Conservation (phyloP, 1,140 invertebrate genomes). For the Cotesia typhae region DNA sequence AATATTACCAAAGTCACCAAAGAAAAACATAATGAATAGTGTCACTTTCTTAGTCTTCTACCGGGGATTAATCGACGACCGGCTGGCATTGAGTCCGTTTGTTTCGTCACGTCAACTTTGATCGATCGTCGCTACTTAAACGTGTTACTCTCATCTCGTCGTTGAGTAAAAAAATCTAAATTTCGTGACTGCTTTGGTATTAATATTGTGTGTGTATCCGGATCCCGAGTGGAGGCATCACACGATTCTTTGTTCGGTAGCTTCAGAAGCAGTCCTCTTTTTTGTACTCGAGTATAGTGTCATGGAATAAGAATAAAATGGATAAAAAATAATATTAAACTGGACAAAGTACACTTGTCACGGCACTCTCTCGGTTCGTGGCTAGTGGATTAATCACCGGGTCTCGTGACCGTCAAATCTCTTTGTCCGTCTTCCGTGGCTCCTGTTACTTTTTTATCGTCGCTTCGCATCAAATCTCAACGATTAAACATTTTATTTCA, state of each 20-base stretch:
- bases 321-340: constrained; percentile 52
- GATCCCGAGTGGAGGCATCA: no score
- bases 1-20: no score
- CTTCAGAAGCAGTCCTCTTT: background rate
- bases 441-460: constrained; percentile 16
- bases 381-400: constrained; percentile 53
- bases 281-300: background rate
- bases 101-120: constrained; percentile 11
- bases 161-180: background rate
- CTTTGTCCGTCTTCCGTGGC: constrained; percentile 49
- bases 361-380: constrained; percentile 46
- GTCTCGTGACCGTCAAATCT: constrained; percentile 48
- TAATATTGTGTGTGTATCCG: no score
- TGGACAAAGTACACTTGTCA: constrained; percentile 62
- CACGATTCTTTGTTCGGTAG: no score
- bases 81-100: background rate
- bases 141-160: background rate
- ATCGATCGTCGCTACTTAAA: constrained; percentile 8
- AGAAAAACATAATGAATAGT: no score
- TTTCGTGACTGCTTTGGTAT: constrained; percentile 3
- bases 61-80: background rate
- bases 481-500: constrained; percentile 4
- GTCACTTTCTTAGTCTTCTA: no score
- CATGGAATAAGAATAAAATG: background rate
- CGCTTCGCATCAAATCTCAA: constrained; percentile 5